Evolutionary conservation across 2,797 vertebrate species (phyloP).

Genomic region (Acanthornis magna): DNA sequence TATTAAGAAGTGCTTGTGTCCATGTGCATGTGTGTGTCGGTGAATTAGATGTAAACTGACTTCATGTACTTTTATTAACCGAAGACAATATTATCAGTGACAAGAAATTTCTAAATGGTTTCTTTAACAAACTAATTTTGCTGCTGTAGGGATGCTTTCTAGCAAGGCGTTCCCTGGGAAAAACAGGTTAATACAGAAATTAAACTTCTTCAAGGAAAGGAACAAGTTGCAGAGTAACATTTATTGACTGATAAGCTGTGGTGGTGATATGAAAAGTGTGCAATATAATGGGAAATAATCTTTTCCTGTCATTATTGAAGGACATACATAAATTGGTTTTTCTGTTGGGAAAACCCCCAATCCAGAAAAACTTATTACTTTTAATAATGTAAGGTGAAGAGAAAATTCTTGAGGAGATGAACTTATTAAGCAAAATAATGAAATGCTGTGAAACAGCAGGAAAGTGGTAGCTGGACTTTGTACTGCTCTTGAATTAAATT

Average conservation of each 20-base stretch:
- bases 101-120: constrained; percentile 75
- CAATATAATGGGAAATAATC: constrained; percentile 81
- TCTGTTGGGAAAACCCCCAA: constrained; percentile 81
- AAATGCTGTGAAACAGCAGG: constrained; percentile 78
- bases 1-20: constrained; percentile 45
- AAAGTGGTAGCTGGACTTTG: constrained; percentile 75
- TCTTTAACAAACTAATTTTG: constrained; percentile 76
- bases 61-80: constrained; percentile 72
- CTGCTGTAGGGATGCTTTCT: constrained; percentile 65
- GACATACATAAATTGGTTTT: constrained; percentile 84
- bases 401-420: constrained; percentile 82
- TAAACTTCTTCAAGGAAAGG: constrained; percentile 78
- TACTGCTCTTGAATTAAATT: constrained; percentile 78
- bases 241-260: constrained; percentile 81
- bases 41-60: constrained; percentile 74
- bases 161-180: constrained; percentile 67
- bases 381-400: constrained; percentile 82
- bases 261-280: constrained; percentile 78
- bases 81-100: constrained; percentile 76
- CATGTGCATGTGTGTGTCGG: background rate
- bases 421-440: constrained; percentile 85
- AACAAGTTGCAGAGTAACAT: constrained; percentile 77
- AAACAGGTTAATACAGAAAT: constrained; percentile 82
- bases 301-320: constrained; percentile 82
- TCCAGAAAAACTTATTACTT: constrained; percentile 85